phyloP scores from a whole-genome alignment of 2,113 vertebrate genomes.

The Tenrec ecaudatus region DNA sequence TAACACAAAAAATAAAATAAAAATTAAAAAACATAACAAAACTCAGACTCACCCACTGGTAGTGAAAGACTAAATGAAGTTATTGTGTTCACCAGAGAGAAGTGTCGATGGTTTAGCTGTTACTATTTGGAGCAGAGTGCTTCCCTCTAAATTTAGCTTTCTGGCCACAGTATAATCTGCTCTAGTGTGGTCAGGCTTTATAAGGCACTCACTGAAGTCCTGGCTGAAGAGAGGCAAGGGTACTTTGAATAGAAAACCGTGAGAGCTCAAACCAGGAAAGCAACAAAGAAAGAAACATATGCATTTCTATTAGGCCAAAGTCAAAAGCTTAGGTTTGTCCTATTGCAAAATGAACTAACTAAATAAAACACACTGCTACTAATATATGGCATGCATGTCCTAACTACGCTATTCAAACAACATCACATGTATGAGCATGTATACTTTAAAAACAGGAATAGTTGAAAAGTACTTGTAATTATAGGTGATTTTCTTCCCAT shows the following conservation, averaged over 20 bases:
- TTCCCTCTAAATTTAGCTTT: conserved; percentile 87
- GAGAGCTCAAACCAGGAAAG: conserved; percentile 36
- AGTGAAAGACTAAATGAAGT: conserved; percentile 47
- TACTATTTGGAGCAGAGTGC: conserved; percentile 82
- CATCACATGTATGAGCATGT: too few relatives aligned
- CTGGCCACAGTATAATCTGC: conserved; percentile 77
- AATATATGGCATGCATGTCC: too few relatives aligned
- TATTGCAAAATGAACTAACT: too few relatives aligned
- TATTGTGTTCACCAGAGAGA: not conserved
- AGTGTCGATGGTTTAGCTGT: conserved; percentile 54
- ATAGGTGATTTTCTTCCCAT: too few relatives aligned
- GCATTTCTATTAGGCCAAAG: not conserved
- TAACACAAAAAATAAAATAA: not conserved
- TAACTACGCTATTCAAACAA: too few relatives aligned
- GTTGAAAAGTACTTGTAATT: too few relatives aligned
- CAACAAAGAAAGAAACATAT: not conserved
- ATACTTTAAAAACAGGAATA: too few relatives aligned
- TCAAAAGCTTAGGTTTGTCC: too few relatives aligned
- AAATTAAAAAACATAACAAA: not conserved
- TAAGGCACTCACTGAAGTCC: conserved; percentile 75
- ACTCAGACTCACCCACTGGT: conserved; percentile 7
- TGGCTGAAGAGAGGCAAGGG: conserved; percentile 7
- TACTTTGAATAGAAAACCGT: conserved; percentile 46
- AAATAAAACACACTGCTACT: too few relatives aligned
- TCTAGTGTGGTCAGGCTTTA: conserved; percentile 81